These are phyloP conservation scores for Amazona guildingii DNA, from an alignment of 2,113 vertebrate species.

Conservation along the genomic window DNA sequence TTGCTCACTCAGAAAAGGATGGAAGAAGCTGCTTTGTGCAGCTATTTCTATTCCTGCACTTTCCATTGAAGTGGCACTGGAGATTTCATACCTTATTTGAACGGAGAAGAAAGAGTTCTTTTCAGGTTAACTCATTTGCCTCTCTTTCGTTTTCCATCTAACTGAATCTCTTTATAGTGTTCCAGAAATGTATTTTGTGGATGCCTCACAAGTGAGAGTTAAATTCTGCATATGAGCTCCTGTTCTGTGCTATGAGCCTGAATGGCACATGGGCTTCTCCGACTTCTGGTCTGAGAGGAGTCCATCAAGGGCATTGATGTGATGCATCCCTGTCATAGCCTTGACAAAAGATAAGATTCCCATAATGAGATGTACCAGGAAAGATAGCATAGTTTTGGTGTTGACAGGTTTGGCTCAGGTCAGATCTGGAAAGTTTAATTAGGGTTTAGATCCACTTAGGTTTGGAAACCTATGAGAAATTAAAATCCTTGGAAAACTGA, in stretches of 20 bases:
- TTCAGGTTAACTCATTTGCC: background rate
- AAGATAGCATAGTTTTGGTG: background rate
- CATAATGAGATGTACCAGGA: accelerated
- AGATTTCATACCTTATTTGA: background rate
- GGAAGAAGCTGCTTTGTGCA: background rate
- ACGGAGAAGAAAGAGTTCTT: background rate
- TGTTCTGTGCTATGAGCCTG: background rate
- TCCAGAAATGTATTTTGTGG: background rate
- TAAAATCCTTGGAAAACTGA: background rate
- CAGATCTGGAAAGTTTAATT: background rate
- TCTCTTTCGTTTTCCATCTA: background rate
- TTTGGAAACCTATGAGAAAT: background rate
- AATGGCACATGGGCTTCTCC: background rate
- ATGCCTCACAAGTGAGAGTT: background rate
- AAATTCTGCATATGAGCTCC: background rate
- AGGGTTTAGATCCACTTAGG: background rate
- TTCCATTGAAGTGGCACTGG: background rate
- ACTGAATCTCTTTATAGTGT: background rate
- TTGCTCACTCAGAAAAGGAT: background rate
- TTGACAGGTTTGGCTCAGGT: background rate
- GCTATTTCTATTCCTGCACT: background rate
- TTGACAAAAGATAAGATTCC: background rate
- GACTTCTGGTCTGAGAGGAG: background rate
- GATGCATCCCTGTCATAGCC: background rate
- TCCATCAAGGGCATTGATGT: background rate